Evolutionary conservation across 2,888 invertebrate species (phyloP).

Genomic region (Microctonus brassicae): DNA sequence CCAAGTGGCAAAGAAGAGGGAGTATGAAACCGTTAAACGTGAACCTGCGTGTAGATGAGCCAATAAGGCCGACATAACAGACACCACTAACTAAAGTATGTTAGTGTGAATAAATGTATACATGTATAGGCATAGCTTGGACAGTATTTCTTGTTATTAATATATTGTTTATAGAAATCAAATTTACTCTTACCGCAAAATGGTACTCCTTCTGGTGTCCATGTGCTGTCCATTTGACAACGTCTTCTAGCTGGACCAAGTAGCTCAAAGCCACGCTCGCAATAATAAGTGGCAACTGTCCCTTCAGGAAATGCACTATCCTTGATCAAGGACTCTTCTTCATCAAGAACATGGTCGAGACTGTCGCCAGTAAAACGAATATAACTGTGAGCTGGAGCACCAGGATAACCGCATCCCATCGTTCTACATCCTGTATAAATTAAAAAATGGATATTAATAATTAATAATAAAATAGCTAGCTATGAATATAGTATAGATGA

Average conservation of each 20-base stretch:
- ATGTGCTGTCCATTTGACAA: conserved; percentile 81
- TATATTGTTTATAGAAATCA: conserved; percentile 3
- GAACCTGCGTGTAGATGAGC: conserved; percentile 42
- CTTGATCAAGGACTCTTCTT: conserved; percentile 68
- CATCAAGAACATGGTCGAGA: conserved; percentile 64
- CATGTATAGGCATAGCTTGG: neutral
- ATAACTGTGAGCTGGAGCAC: conserved; percentile 88
- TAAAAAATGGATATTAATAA: conserved; percentile 13
- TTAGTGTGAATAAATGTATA: conserved; percentile 4
- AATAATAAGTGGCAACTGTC: conserved; percentile 85
- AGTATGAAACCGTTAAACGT: conserved; percentile 47
- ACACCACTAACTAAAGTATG: neutral
- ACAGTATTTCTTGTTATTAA: neutral
- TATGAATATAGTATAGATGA: too few species aligned
- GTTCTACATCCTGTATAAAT: conserved; percentile 48
- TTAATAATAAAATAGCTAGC: neutral
- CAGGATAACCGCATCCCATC: conserved; percentile 84
- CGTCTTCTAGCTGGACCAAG: conserved; percentile 87
- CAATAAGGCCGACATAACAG: conserved; percentile 20
- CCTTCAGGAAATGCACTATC: conserved; percentile 73
- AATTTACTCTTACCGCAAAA: conserved; percentile 86
- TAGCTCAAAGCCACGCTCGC: conserved; percentile 91
- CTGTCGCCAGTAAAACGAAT: conserved; percentile 78
- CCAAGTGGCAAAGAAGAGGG: conserved; percentile 34
- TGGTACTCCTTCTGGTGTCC: conserved; percentile 92